A percentile compares a stretch with the other conserved stretches of the same genome.
phyloP scores from a whole-genome alignment of 1,140 invertebrate species.

The Zaprionus camerounensis region DNA sequence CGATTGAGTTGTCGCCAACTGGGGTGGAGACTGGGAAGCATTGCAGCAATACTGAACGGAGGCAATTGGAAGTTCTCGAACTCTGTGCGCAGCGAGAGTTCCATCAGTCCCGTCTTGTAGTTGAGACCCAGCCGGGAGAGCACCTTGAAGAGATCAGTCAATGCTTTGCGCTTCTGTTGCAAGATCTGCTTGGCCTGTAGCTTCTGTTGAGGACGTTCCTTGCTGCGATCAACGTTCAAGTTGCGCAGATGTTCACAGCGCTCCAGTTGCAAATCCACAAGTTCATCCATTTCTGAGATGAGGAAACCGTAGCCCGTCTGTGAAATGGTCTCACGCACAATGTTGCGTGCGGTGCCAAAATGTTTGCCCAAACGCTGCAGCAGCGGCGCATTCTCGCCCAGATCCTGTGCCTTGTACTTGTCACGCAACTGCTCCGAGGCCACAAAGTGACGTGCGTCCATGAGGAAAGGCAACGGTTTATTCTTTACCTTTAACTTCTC shows the following conservation, averaged over 20 bases:
- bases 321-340: constrained; percentile 87
- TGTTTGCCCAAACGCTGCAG: constrained; percentile 76
- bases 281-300: constrained; percentile 87
- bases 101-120: constrained; percentile 90
- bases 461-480: constrained; percentile 56
- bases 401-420: constrained; percentile 42
- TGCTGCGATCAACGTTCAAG: constrained; percentile 87
- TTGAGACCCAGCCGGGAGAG: constrained; percentile 91
- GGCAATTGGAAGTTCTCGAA: constrained; percentile 69
- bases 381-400: constrained; percentile 33
- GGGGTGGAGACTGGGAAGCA: constrained; percentile 64
- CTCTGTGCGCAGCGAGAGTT: constrained; percentile 83
- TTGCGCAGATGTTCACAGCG: constrained; percentile 87
- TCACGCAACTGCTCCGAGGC: constrained; percentile 55
- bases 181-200: constrained; percentile 92
- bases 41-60: constrained; percentile 68
- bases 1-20: constrained; percentile 67
- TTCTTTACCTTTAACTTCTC: constrained; percentile 54
- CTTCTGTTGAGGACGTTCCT: constrained; percentile 90
- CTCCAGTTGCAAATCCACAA: constrained; percentile 88
- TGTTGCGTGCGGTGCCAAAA: constrained; percentile 86
- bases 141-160: constrained; percentile 93
- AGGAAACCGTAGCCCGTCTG: constrained; percentile 86
- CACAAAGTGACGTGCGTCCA: constrained; percentile 67
- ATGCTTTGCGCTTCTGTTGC: constrained; percentile 92